Conservation (phyloP, 2,888 invertebrate species). For the Hydroisotoma schaefferi region DNA sequence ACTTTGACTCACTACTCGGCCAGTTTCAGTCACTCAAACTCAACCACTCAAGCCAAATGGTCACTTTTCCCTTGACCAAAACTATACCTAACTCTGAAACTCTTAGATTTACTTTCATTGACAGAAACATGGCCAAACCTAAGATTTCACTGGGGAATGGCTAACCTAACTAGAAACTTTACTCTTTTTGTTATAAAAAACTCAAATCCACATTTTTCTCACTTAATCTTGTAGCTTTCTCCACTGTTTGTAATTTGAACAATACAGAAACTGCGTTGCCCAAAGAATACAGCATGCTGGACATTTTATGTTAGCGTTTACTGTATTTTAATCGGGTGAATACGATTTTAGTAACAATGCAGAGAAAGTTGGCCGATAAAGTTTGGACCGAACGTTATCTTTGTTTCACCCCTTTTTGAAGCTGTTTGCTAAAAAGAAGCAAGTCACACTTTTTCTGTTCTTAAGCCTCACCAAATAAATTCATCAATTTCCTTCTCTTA, state of each 20-base stretch:
- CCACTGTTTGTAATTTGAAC: background rate
- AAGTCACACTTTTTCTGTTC: no score
- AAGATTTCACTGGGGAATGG: no score
- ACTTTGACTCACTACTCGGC: constrained; percentile 21
- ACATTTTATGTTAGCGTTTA: no score
- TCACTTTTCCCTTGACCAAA: constrained; percentile 15
- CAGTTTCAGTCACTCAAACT: constrained; percentile 35
- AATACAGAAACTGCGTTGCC: background rate
- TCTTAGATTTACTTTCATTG: constrained; percentile 38
- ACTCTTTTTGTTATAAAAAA: no score
- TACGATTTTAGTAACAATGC: no score
- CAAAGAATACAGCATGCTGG: background rate
- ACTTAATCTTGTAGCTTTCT: background rate
- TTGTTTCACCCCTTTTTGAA: no score
- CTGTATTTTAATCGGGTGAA: no score
- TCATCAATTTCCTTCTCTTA: constrained; percentile 14
- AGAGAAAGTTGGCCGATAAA: no score
- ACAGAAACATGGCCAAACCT: constrained; percentile 36
- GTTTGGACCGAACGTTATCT: no score
- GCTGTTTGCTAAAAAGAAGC: no score
- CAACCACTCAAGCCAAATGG: constrained; percentile 27
- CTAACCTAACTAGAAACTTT: no score
- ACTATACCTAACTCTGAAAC: background rate
- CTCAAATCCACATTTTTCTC: background rate
- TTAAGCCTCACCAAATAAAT: constrained; percentile 16